Conservation (phyloP, 2,113 vertebrate species). For the Argyrosomus japonicus region DNA sequence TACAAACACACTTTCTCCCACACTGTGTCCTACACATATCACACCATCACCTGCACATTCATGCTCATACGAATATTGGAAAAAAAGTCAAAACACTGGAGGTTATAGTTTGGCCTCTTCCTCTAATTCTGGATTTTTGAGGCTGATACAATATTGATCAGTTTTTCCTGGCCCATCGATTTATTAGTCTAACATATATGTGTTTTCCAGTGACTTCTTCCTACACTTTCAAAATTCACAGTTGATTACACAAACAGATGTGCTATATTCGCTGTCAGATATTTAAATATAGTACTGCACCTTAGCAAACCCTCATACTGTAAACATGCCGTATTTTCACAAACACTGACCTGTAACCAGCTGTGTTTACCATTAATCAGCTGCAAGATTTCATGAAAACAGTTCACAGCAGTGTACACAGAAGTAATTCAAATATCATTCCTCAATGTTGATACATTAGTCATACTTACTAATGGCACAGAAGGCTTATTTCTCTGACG, state of each 20-base stretch:
- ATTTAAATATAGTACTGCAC: neutral
- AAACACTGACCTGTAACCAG: neutral
- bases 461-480: neutral
- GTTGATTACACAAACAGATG: neutral
- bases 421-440: neutral
- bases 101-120: neutral
- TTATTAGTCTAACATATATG: neutral
- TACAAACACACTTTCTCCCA: neutral
- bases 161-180: neutral
- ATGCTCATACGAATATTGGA: neutral
- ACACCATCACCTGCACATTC: neutral
- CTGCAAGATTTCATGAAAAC: neutral
- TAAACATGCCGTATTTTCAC: neutral
- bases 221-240: neutral
- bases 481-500: neutral
- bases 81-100: neutral
- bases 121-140: too few species aligned
- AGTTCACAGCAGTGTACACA: neutral
- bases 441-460: neutral
- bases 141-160: neutral
- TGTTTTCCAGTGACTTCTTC: neutral
- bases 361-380: neutral
- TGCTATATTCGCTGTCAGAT: neutral
- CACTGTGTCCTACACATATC: neutral
- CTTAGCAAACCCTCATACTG: neutral